These are phyloP conservation scores for Meandrina meandrites DNA, from an alignment of 92 coral and sea anemone species.

Conservation along the genomic window DNA sequence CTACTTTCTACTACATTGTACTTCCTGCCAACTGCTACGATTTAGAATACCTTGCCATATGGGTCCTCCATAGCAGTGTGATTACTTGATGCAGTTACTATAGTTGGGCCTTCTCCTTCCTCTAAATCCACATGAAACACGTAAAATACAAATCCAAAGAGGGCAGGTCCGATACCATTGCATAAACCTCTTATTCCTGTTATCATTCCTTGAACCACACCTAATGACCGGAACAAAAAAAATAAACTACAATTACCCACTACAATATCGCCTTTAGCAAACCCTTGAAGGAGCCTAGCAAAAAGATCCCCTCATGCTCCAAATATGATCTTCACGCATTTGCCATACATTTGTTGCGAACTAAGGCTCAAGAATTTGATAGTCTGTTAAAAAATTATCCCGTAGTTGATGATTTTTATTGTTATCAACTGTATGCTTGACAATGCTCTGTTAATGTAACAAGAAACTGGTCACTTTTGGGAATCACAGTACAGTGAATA, in stretches of 20 bases:
- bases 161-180: constrained; percentile 97
- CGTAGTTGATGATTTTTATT: no score
- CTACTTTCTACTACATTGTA: no score
- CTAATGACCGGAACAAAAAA: constrained; percentile 38
- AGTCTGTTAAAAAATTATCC: no score
- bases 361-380: no score
- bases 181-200: constrained; percentile 97
- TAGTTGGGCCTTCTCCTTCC: constrained; percentile 48
- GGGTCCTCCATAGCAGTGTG: constrained; percentile 67
- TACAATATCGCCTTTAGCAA: background rate
- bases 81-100: constrained; percentile 39
- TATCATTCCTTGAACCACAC: constrained; percentile 96
- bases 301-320: no score
- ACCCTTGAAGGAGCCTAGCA: background rate
- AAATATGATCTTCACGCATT: no score
- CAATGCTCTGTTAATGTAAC: no score
- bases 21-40: no score
- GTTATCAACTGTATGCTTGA: no score
- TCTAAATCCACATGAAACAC: constrained; percentile 96
- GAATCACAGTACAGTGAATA: no score
- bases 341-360: no score
- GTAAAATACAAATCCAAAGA: constrained; percentile 92
- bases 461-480: no score
- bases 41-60: constrained; percentile 69
- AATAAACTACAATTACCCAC: background rate